phyloP scores from a whole-genome alignment of 2,888 invertebrate species.

The Branchipolynoe longqiensis region DNA sequence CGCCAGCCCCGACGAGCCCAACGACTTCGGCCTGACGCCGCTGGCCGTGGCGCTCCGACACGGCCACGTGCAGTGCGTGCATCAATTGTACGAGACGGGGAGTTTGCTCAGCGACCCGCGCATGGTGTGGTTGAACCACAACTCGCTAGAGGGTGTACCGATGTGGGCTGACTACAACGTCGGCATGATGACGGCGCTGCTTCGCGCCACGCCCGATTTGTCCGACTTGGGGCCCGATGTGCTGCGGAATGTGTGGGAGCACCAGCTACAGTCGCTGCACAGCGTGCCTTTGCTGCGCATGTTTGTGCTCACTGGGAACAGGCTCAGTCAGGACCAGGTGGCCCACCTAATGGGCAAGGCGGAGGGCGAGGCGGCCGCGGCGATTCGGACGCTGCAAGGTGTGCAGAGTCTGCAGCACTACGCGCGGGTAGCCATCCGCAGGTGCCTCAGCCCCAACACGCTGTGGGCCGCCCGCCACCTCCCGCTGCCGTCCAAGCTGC shows the following conservation, averaged over 20 bases:
- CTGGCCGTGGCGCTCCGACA: constrained; percentile 37
- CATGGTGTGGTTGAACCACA: constrained; percentile 38
- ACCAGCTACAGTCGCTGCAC: constrained; percentile 1
- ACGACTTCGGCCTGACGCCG: constrained; percentile 53
- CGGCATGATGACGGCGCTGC: constrained; percentile 30
- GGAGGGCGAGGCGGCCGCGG: constrained; percentile 13
- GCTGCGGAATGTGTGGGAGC: constrained; percentile 7
- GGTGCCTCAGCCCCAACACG: constrained; percentile 32
- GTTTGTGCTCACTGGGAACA: constrained; percentile 53
- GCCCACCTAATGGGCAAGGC: constrained; percentile 23
- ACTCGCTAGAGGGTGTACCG: constrained; percentile 30
- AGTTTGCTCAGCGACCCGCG: constrained; percentile 53
- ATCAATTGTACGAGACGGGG: constrained; percentile 34
- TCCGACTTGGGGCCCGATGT: constrained; percentile 19
- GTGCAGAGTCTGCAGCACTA: constrained; percentile 54
- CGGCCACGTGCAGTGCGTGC: constrained; percentile 47
- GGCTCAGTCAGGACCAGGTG: constrained; percentile 17
- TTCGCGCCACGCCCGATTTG: constrained; percentile 50
- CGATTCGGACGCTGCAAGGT: constrained; percentile 21
- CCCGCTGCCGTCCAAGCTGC: constrained; percentile 50
- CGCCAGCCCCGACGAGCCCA: constrained; percentile 53
- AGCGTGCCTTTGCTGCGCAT: constrained; percentile 23
- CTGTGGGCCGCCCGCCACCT: constrained; percentile 35
- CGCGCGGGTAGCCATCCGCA: constrained; percentile 40
- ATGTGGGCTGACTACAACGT: constrained; percentile 51